Evolutionary conservation across 1,140 invertebrate genomes (phyloP).

Genomic region (Oncopodura yosiiana): DNA sequence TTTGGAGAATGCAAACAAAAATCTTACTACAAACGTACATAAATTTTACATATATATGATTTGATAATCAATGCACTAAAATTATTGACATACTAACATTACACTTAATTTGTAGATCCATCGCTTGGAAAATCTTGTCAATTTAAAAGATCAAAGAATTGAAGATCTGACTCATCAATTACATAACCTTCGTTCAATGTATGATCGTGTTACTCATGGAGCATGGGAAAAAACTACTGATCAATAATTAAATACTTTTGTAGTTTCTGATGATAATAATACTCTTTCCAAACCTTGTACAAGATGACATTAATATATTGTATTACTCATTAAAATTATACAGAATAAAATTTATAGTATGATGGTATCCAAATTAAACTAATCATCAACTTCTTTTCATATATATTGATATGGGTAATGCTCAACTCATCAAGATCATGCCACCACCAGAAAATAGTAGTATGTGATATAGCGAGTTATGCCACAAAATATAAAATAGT

Average conservation of each 20-base stretch:
- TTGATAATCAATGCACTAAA: neutral
- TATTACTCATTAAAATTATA: too few relatives aligned
- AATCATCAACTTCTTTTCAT: too few relatives aligned
- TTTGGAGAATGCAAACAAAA: conserved; percentile 14
- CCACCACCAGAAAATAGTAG: too few relatives aligned
- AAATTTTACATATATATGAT: neutral
- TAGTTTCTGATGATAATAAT: too few relatives aligned
- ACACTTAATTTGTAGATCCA: conserved; percentile 5
- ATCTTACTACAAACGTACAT: conserved; percentile 18
- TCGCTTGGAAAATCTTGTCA: conserved; percentile 21
- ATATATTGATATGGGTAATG: too few relatives aligned
- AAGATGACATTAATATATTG: too few relatives aligned
- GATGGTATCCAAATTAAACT: too few relatives aligned
- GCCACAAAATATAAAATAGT: too few relatives aligned
- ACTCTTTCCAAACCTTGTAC: too few relatives aligned
- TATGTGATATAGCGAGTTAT: too few relatives aligned
- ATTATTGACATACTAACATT: neutral
- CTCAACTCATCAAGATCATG: too few relatives aligned
- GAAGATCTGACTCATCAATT: conserved; percentile 29
- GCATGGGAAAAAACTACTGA: neutral
- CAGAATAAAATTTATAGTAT: too few relatives aligned
- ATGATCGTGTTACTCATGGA: conserved; percentile 11
- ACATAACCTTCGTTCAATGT: conserved; percentile 17
- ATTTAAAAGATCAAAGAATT: conserved; percentile 28
- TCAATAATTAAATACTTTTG: neutral